A percentile compares a stretch with the other conserved stretches of the same genome.
phyloP scores from a whole-genome alignment of 2,113 vertebrate species.

The Capreolus pygargus region DNA sequence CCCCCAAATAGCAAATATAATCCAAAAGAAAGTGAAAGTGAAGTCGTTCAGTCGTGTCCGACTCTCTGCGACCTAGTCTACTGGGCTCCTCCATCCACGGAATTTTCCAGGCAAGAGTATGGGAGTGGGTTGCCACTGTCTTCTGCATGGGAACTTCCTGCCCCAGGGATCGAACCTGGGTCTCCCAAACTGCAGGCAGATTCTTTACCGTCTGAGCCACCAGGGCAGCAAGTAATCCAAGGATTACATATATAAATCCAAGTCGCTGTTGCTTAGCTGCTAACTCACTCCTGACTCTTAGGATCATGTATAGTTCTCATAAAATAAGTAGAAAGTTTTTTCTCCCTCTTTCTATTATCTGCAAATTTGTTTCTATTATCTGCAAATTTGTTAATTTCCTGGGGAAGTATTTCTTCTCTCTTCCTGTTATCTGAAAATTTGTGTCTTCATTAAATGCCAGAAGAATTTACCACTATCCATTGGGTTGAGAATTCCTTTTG shows the following conservation, averaged over 20 bases:
- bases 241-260: not conserved
- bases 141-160: accelerated
- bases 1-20: not conserved
- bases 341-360: not conserved
- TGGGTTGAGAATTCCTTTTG: not conserved
- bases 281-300: not conserved
- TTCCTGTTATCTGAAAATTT: not conserved
- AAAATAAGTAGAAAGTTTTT: not conserved
- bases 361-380: not conserved
- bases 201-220: not conserved
- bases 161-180: not conserved
- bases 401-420: not conserved
- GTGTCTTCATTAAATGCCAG: not conserved
- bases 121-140: accelerated
- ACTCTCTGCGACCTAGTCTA: not conserved
- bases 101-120: not conserved
- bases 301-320: too few relatives aligned
- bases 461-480: not conserved
- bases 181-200: not conserved
- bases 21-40: not conserved
- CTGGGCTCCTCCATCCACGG: accelerated
- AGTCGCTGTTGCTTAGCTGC: not conserved
- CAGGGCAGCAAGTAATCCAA: not conserved
- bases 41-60: accelerated
- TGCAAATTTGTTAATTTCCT: not conserved